Percentiles rank a stretch among this genome's conserved stretches.
Conservation (phyloP, 1,140 invertebrate species). For the Penaeus vannamei region DNA sequence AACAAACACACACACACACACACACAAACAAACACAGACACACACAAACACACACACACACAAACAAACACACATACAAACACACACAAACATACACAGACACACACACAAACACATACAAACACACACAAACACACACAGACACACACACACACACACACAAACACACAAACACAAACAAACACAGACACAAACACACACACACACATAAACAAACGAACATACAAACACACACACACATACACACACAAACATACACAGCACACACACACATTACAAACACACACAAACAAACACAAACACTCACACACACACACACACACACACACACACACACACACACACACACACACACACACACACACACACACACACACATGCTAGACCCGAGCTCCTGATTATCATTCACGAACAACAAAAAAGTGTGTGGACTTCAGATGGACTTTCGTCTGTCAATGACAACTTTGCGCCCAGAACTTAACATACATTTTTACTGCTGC, state of each 20-base stretch:
- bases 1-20: background rate
- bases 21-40: background rate
- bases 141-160: background rate
- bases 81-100: background rate
- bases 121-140: background rate
- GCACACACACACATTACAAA: too few relatives aligned
- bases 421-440: background rate
- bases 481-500: too few relatives aligned
- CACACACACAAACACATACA: background rate
- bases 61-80: background rate
- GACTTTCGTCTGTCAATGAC: background rate
- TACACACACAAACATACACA: background rate
- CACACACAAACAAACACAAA: too few relatives aligned
- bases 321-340: background rate
- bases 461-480: background rate
- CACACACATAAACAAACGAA: background rate
- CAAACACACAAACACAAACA: background rate
- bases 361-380: too few relatives aligned
- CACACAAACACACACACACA: background rate
- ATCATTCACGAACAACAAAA: background rate
- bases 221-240: background rate
- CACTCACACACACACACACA: too few relatives aligned
- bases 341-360: background rate
- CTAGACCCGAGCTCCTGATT: background rate
- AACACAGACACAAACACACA: background rate